A percentile compares a stretch with the other conserved stretches of the same genome.
phyloP scores from a whole-genome alignment of 2,113 vertebrate species.

The Cryptotis parvus region DNA sequence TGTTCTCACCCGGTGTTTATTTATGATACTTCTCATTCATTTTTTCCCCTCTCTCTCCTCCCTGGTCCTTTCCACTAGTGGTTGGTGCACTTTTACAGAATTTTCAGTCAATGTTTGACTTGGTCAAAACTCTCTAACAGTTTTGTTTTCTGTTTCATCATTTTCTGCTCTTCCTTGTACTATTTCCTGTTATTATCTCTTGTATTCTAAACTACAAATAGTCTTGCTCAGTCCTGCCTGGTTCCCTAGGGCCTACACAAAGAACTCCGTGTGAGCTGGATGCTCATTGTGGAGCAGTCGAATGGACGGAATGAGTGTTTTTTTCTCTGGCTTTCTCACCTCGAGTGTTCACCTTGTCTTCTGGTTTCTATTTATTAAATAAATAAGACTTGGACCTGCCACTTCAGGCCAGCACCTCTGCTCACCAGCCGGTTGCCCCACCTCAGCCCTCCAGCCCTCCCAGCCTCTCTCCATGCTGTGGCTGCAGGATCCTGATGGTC shows the following conservation, averaged over 20 bases:
- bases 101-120: neutral
- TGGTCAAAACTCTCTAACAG: neutral
- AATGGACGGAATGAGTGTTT: neutral
- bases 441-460: no score
- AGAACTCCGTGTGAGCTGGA: neutral
- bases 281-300: no score
- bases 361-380: neutral
- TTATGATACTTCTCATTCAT: neutral
- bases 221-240: neutral
- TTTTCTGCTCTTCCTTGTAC: conserved; percentile 42
- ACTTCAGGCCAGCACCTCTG: neutral
- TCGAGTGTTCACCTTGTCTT: neutral
- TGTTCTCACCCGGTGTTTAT: neutral
- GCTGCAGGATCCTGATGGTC: neutral
- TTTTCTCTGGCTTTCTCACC: neutral
- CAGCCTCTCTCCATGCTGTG: neutral
- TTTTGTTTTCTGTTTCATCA: conserved; percentile 32
- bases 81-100: neutral
- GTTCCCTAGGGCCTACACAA: neutral
- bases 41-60: neutral
- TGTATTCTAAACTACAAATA: neutral
- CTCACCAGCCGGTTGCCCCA: neutral
- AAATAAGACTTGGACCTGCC: no score
- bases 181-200: conserved; percentile 1
- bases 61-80: neutral